These are phyloP conservation scores for Drosophila peninsularis DNA, from an alignment of 2,888 invertebrate species.

Conservation along the genomic window DNA sequence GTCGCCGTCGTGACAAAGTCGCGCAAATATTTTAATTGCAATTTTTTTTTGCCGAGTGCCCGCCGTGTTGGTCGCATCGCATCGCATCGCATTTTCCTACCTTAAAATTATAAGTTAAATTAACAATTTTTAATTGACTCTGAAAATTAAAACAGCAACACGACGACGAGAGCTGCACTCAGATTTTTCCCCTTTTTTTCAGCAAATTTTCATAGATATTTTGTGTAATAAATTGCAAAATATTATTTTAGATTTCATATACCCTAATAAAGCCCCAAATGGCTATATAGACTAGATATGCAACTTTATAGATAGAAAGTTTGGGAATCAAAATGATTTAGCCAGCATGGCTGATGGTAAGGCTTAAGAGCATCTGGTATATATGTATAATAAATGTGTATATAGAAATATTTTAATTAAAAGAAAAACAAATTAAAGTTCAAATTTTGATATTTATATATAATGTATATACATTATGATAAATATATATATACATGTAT, in stretches of 20 bases:
- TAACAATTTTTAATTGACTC: constrained; percentile 79
- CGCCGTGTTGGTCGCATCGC: constrained; percentile 51
- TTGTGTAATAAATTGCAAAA: constrained; percentile 48
- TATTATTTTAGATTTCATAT: constrained; percentile 53
- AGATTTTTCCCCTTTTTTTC: constrained; percentile 33
- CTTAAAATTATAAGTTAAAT: constrained; percentile 77
- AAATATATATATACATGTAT: too few species aligned
- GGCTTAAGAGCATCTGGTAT: background rate
- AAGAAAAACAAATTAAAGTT: background rate
- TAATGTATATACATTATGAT: too few species aligned
- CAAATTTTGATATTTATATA: background rate
- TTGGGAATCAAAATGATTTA: background rate
- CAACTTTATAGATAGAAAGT: background rate
- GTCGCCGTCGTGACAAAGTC: constrained; percentile 68
- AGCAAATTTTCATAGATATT: constrained; percentile 60
- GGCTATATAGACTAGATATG: background rate
- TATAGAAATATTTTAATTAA: background rate
- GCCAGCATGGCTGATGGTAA: background rate
- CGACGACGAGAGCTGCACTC: constrained; percentile 42
- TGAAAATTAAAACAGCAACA: constrained; percentile 70
- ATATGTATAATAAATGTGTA: too few species aligned
- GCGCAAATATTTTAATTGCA: constrained; percentile 74
- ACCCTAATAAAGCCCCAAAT: constrained; percentile 3
- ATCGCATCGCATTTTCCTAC: constrained; percentile 71
- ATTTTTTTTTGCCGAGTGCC: constrained; percentile 37